phyloP scores from a whole-genome alignment of 1,140 invertebrate species.

The Schmidtea mediterranea region DNA sequence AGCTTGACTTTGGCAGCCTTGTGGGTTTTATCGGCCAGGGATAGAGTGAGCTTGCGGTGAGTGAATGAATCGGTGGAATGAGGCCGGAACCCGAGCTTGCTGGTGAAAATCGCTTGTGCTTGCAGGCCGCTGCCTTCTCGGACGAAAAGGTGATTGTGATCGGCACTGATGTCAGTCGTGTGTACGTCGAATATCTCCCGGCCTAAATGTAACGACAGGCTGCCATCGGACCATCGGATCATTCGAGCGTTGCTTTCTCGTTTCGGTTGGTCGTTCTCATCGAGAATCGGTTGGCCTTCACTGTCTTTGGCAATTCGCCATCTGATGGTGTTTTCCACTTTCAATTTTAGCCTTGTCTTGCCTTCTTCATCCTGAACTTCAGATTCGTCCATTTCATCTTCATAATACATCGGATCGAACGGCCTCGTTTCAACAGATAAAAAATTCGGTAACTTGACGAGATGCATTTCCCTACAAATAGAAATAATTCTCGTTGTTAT shows the following conservation, averaged over 20 bases:
- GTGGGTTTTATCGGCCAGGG: conserved; percentile 39
- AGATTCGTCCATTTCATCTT: conserved; percentile 96
- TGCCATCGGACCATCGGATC: conserved; percentile 87
- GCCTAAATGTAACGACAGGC: conserved; percentile 80
- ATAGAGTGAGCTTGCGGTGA: conserved; percentile 91
- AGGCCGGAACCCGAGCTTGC: conserved; percentile 72
- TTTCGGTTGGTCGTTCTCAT: conserved; percentile 37
- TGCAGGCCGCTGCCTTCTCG: conserved; percentile 86
- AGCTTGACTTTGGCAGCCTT: conserved; percentile 1
- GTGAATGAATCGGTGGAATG: conserved; percentile 93
- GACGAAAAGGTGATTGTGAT: conserved; percentile 77
- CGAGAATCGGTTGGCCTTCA: conserved; percentile 33
- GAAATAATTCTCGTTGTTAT: too few species aligned
- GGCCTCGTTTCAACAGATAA: conserved; percentile 38
- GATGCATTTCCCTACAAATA: conserved; percentile 37
- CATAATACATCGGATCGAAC: conserved; percentile 74
- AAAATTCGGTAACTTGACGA: conserved; percentile 37
- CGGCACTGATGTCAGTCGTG: conserved; percentile 55
- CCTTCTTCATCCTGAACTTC: conserved; percentile 92
- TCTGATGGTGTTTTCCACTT: conserved; percentile 21
- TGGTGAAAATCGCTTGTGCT: conserved; percentile 79
- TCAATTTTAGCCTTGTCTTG: conserved; percentile 31
- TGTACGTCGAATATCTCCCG: conserved; percentile 92
- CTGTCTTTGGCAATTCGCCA: conserved; percentile 59
- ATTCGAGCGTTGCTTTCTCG: conserved; percentile 81